These are phyloP conservation scores for Bombyx mandarina DNA, from an alignment of 1,140 invertebrate species.

Conservation along the genomic window DNA sequence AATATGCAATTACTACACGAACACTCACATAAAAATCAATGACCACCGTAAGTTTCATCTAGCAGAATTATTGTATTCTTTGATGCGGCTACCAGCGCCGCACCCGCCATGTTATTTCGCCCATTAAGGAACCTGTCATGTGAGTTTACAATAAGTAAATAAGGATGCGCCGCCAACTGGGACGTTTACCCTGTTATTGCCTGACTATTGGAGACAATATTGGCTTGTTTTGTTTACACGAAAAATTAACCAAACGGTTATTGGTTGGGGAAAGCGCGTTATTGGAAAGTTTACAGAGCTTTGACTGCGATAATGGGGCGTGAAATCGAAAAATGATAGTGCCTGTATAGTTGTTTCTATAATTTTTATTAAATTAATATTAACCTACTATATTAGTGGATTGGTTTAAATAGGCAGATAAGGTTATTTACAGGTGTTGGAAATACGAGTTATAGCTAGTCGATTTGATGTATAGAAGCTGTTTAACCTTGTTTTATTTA, in stretches of 20 bases:
- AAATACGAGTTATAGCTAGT: too few species aligned
- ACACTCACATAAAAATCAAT: too few species aligned
- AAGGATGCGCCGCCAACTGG: constrained; percentile 40
- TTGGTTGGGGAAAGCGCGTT: too few species aligned
- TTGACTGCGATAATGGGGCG: background rate
- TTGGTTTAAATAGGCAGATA: too few species aligned
- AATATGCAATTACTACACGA: too few species aligned
- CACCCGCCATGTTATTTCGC: constrained; percentile 60
- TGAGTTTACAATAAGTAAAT: constrained; percentile 69
- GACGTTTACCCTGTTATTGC: constrained; percentile 49
- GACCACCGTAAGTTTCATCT: too few species aligned
- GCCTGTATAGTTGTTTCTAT: background rate
- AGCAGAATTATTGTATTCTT: constrained; percentile 23
- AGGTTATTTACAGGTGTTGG: too few species aligned
- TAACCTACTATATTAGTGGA: background rate
- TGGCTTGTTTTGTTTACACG: constrained; percentile 37
- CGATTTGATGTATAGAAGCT: too few species aligned
- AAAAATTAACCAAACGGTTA: constrained; percentile 39
- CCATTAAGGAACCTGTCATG: constrained; percentile 68
- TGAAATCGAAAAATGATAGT: background rate
- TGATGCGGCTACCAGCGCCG: constrained; percentile 28
- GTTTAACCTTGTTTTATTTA: too few species aligned
- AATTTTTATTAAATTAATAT: background rate
- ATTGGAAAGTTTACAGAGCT: too few species aligned
- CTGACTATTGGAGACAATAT: constrained; percentile 52